Conservation (phyloP, 2,113 vertebrate genomes). For the Empidonax alnorum region DNA sequence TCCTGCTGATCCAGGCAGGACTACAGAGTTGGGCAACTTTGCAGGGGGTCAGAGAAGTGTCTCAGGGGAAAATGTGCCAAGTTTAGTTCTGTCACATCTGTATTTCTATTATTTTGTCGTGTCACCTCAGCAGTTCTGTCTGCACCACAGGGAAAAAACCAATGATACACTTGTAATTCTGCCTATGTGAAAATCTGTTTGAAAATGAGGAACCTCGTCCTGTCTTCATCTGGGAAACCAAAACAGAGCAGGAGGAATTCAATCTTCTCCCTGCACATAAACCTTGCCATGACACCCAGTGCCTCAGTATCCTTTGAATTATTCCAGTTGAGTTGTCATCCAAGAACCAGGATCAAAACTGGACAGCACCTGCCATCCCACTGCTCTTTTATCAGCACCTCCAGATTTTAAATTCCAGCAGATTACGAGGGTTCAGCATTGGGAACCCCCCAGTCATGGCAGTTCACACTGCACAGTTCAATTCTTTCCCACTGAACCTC, state of each 20-base stretch:
- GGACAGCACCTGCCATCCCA: background rate
- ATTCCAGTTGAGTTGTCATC: background rate
- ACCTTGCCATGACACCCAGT: background rate
- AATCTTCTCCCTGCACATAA: background rate
- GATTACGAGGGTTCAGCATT: background rate
- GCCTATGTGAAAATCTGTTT: background rate
- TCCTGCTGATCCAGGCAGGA: background rate
- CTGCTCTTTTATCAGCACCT: background rate
- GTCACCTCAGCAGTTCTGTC: background rate
- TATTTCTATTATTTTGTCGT: background rate
- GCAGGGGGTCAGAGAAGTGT: background rate
- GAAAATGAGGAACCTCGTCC: background rate
- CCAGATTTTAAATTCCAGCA: background rate
- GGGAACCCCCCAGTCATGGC: background rate
- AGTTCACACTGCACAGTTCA: background rate
- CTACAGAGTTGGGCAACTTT: background rate
- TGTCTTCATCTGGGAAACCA: background rate
- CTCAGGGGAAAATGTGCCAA: background rate
- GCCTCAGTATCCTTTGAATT: background rate
- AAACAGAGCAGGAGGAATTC: background rate
- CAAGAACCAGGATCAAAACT: background rate
- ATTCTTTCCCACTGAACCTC: background rate
- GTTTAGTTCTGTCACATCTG: background rate
- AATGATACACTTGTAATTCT: background rate
- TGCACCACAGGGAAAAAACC: background rate